Conservation (phyloP, 2,888 invertebrate species). For the Drosophila cracens region DNA sequence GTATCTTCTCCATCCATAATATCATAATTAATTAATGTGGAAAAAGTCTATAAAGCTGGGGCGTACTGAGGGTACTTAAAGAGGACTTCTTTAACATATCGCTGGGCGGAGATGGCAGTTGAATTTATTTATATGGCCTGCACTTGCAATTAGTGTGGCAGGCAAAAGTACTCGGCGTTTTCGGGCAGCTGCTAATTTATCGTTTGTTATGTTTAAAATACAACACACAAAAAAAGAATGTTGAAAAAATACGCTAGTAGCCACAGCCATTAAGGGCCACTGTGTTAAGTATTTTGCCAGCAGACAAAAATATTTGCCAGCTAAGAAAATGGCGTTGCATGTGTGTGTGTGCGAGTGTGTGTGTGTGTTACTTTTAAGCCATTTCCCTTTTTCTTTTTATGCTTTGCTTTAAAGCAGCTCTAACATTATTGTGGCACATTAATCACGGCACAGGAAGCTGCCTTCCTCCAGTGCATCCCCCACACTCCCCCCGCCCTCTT, state of each 20-base stretch:
- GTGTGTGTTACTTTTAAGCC: constrained; percentile 64
- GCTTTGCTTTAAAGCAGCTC: constrained; percentile 67
- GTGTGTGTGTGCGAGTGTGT: constrained; percentile 11
- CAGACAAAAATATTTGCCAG: constrained; percentile 74
- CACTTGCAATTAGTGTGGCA: constrained; percentile 72
- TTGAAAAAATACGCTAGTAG: constrained; percentile 48
- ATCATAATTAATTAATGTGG: constrained; percentile 70
- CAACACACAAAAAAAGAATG: constrained; percentile 37
- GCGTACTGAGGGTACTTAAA: constrained; percentile 24
- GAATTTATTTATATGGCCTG: constrained; percentile 62
- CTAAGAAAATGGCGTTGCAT: constrained; percentile 58
- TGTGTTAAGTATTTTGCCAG: constrained; percentile 74
- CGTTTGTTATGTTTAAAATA: constrained; percentile 75
- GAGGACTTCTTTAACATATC: constrained; percentile 44
- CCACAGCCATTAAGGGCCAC: constrained; percentile 68
- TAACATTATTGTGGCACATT: constrained; percentile 75
- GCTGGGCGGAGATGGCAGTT: constrained; percentile 29
- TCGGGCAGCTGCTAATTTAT: constrained; percentile 68
- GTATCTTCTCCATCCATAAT: constrained; percentile 62
- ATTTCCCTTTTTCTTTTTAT: constrained; percentile 52
- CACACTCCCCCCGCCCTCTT: not conserved
- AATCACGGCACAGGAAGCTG: constrained; percentile 70
- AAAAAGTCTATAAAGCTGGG: constrained; percentile 13
- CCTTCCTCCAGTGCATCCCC: constrained; percentile 22
- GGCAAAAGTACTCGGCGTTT: constrained; percentile 58